Percentiles rank a stretch among this genome's conserved stretches.
Conservation (phyloP, 2,888 invertebrate genomes). For the Eupelmus urozonus region DNA sequence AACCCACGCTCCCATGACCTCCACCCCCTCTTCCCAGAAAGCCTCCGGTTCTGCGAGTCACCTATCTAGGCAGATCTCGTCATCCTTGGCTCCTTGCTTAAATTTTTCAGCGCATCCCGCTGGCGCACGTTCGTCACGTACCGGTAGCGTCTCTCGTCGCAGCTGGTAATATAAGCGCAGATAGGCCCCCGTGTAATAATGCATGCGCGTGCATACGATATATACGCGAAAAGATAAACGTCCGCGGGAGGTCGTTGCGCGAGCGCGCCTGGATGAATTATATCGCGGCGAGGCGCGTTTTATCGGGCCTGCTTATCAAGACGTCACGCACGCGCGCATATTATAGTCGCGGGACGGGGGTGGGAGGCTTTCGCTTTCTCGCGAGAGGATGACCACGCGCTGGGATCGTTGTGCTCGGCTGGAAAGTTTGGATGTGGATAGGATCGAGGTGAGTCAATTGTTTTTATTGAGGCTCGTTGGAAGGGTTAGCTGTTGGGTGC, state of each 20-base stretch:
- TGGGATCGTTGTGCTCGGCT: too few species aligned
- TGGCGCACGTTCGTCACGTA: slow-evolving; percentile 54
- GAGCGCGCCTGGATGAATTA: slow-evolving; percentile 73
- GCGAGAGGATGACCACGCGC: background rate
- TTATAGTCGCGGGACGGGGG: slow-evolving; percentile 19
- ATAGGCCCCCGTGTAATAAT: slow-evolving; percentile 33
- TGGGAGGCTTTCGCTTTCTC: too few species aligned
- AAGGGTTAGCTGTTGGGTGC: background rate
- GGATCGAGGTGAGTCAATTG: too few species aligned
- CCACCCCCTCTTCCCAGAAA: too few species aligned
- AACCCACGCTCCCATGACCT: background rate
- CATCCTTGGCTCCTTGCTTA: too few species aligned
- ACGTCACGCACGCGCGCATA: slow-evolving; percentile 60
- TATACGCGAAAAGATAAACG: slow-evolving; percentile 68
- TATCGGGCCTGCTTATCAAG: slow-evolving; percentile 66
- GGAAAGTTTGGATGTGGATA: too few species aligned
- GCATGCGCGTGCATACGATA: background rate
- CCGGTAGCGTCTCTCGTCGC: background rate
- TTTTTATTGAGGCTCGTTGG: too few species aligned
- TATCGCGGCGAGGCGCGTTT: slow-evolving; percentile 57
- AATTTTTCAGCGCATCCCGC: slow-evolving; percentile 47
- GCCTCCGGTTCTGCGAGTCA: too few species aligned
- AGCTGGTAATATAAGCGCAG: slow-evolving; percentile 50
- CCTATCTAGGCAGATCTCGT: too few species aligned
- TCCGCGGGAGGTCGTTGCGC: slow-evolving; percentile 70